Evolutionary conservation across 1,140 invertebrate genomes (phyloP).

Genomic region (Doryteuthis pealeii): DNA sequence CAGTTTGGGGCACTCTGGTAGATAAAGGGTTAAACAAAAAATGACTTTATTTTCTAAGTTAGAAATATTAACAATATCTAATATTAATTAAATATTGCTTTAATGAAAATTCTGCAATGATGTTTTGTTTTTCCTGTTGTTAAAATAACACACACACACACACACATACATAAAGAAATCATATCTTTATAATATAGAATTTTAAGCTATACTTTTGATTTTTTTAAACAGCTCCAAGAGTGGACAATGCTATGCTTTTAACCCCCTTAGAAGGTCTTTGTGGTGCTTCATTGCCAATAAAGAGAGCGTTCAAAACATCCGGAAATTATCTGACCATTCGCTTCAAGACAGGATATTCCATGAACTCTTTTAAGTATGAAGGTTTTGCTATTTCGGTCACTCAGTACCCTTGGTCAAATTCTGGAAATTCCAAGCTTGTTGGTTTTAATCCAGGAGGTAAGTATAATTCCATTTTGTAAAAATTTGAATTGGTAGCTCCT

Average conservation of each 20-base stretch:
- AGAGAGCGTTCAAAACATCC: not conserved
- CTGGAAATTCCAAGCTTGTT: not conserved
- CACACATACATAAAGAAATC: too few relatives aligned
- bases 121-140: too few relatives aligned
- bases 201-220: not conserved
- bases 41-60: too few relatives aligned
- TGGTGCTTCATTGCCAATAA: not conserved
- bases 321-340: not conserved
- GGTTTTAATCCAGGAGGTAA: constrained; percentile 6
- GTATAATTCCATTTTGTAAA: not conserved
- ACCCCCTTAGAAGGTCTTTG: constrained; percentile 2
- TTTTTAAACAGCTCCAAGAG: not conserved
- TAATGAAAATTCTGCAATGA: too few relatives aligned
- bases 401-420: not conserved
- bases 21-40: too few relatives aligned
- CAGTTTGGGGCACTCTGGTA: too few relatives aligned
- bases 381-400: not conserved
- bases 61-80: too few relatives aligned
- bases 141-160: too few relatives aligned
- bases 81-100: too few relatives aligned
- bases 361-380: not conserved
- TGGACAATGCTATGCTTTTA: not conserved
- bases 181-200: too few relatives aligned
- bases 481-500: too few relatives aligned
- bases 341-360: not conserved